Percentiles rank a stretch among this genome's conserved stretches.
Evolutionary conservation across 2,888 invertebrate genomes (phyloP).

Genomic region (Cyaniris semiargus): DNA sequence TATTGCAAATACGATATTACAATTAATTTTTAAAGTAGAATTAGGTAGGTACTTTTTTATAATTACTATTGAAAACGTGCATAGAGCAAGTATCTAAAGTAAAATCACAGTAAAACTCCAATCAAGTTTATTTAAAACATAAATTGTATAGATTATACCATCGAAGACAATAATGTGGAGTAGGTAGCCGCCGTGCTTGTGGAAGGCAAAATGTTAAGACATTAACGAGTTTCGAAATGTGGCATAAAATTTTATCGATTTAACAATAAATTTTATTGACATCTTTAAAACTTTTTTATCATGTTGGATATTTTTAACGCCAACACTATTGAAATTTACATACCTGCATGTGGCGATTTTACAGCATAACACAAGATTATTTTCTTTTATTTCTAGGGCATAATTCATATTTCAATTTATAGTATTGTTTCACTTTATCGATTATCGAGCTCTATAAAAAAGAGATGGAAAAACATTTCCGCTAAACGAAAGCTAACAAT

Average conservation of each 20-base stretch:
- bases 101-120: background rate
- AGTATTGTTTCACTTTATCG: background rate
- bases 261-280: conserved; percentile 17
- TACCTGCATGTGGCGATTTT: background rate
- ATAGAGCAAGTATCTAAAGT: background rate
- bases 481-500: background rate
- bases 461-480: background rate
- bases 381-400: background rate
- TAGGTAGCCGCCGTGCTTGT: background rate
- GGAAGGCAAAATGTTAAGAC: conserved; percentile 7
- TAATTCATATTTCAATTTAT: background rate
- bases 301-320: conserved; percentile 18
- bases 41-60: background rate
- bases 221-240: conserved; percentile 26
- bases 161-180: conserved; percentile 13
- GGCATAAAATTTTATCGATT: conserved; percentile 25
- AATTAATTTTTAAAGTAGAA: background rate
- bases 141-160: background rate
- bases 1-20: background rate
- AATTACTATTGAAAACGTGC: background rate
- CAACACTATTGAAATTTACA: background rate
- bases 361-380: background rate
- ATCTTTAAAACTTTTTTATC: conserved; percentile 15
- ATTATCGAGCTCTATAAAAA: background rate
- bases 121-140: background rate